These are phyloP conservation scores for Drosophila guanche DNA, from an alignment of 1,140 invertebrate species.

Conservation along the genomic window DNA sequence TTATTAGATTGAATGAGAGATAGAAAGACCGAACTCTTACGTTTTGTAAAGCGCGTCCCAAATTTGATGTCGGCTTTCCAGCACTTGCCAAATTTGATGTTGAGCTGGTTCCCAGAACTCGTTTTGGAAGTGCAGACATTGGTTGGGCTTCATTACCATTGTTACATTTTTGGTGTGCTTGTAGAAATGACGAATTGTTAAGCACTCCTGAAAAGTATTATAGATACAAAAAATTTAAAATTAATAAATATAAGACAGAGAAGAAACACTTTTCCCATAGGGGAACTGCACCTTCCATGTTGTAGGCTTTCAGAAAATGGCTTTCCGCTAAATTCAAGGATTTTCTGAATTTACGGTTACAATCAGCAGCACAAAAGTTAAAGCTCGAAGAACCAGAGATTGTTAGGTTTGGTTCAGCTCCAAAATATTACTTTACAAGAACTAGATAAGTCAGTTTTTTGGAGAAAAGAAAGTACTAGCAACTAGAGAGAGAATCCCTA, in stretches of 20 bases:
- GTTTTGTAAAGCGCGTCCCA: constrained; percentile 76
- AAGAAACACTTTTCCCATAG: no score
- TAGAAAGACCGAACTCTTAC: constrained; percentile 32
- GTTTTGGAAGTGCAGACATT: constrained; percentile 55
- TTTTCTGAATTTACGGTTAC: no score
- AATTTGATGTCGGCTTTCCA: constrained; percentile 62
- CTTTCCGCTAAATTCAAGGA: no score
- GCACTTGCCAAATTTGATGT: constrained; percentile 57
- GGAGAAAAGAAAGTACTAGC: no score
- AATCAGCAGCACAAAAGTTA: no score
- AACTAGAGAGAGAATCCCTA: no score
- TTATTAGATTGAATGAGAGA: background rate
- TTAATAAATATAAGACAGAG: background rate
- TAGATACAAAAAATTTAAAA: background rate
- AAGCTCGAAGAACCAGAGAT: no score
- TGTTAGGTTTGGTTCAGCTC: no score
- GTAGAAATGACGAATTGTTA: constrained; percentile 57
- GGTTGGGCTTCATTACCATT: constrained; percentile 51
- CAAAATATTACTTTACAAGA: no score
- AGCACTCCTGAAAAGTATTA: constrained; percentile 42
- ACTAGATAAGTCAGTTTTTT: no score
- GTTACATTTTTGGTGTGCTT: constrained; percentile 62
- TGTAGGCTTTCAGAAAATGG: no score
- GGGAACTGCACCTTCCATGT: no score
- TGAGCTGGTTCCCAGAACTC: constrained; percentile 45